Evolutionary conservation across 2,113 vertebrate species (phyloP), one percentile per base, ranked within the genome.

Genomic region (Glaucomys volans): DNA sequence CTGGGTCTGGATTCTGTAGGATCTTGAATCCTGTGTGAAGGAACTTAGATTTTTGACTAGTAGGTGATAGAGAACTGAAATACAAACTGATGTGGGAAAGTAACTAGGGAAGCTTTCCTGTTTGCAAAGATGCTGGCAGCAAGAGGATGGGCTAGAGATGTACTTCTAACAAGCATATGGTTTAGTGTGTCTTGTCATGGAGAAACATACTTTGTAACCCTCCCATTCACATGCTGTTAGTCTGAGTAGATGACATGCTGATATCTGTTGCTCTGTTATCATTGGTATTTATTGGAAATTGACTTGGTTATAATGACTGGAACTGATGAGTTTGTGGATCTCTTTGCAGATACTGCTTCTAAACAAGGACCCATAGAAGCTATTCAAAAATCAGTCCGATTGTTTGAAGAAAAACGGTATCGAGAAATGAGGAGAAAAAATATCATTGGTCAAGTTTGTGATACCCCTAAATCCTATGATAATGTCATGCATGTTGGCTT

Each of bases 401-500:
- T 98, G 76, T 99, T 99, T 40, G 99, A 99, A 97, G 99, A 99
- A 66, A 99, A 99, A 86, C 98, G 99, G 67, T 99, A 99, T 54
- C 98, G 98, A 71, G 97, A 99, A 96, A 99, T 99, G 99, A 99
- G 99, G 97, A 99, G 99, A 89, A 99, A 99, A 97, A 99, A 99
- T 98, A 99, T 99, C 91, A 99, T 99, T 13, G 99, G 99, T 62
- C 99, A 99, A 99, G 99, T 99, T 77, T 99, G 99, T 94, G 99
- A 99, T 94, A 99, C 99, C 1, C 99, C 99, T 0, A 99, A 99
- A 84, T 99, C 99, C 86, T 99, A 99, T 0, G 99, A 99, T 98
- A 99, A 99, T 4, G 98, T 99, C 94, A 99, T 99, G 99, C 99
- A 99, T 0, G 99, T 99, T 0, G 99, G 99, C 81, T 98, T 99